Evolutionary conservation across 1,140 invertebrate genomes (phyloP).

Genomic region (Bombus soroeensis): DNA sequence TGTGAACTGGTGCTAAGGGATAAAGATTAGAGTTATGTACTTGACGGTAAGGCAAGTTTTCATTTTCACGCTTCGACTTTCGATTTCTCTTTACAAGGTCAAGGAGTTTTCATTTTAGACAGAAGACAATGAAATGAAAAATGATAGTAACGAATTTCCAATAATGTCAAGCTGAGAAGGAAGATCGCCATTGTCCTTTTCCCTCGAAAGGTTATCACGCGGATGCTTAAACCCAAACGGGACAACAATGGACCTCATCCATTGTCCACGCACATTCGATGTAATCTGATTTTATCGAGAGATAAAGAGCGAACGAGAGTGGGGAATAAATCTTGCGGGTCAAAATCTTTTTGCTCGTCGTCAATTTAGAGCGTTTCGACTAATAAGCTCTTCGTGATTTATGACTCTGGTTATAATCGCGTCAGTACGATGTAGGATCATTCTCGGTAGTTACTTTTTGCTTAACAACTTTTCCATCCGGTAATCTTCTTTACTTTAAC

Average conservation of each 20-base stretch:
- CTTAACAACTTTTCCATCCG: not conserved
- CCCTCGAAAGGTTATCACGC: not conserved
- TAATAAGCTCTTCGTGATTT: not conserved
- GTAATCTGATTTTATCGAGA: conserved; percentile 20
- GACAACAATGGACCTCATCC: not conserved
- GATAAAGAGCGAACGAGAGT: not conserved
- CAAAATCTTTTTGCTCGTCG: not conserved
- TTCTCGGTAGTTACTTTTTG: not conserved
- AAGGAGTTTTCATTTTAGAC: not conserved
- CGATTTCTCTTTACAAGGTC: not conserved
- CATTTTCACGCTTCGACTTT: not conserved
- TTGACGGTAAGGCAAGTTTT: not conserved
- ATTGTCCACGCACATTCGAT: conserved; percentile 11
- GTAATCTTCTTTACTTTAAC: not conserved
- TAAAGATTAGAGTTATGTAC: not conserved
- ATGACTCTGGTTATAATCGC: not conserved
- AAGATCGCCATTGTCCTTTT: not conserved
- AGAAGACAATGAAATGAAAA: too few relatives aligned
- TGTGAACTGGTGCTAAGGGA: not conserved
- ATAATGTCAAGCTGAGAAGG: not conserved
- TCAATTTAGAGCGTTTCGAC: not conserved
- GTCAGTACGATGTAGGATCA: not conserved
- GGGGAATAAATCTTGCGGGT: not conserved
- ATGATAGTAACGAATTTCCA: not conserved
- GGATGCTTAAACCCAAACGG: too few relatives aligned